These are phyloP conservation scores for Ancistrus triradiatus DNA, from an alignment of 2,113 vertebrate genomes.

Conservation along the genomic window DNA sequence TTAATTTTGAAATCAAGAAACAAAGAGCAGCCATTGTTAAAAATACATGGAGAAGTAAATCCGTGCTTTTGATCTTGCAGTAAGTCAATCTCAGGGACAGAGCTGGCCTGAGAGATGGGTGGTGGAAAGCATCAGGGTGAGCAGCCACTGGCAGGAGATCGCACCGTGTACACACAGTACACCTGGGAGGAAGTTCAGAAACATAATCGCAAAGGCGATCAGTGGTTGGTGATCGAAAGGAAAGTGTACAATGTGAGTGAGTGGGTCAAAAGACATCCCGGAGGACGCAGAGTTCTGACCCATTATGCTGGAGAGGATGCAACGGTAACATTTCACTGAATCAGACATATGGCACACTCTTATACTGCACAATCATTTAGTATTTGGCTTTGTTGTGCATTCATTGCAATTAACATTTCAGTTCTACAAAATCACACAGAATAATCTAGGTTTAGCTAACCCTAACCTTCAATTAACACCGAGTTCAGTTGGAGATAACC, in stretches of 20 bases:
- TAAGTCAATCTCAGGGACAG: not conserved
- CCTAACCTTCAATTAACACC: too few species aligned
- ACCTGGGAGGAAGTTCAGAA: constrained; percentile 90
- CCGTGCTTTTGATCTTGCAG: not conserved
- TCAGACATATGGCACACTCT: too few species aligned
- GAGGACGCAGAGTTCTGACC: constrained; percentile 78
- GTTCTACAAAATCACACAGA: too few species aligned
- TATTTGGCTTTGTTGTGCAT: too few species aligned
- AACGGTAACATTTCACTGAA: constrained; percentile 81
- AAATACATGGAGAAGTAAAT: too few species aligned
- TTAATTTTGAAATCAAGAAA: too few species aligned
- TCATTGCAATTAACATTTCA: too few species aligned
- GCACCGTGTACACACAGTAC: constrained; percentile 48
- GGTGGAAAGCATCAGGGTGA: constrained; percentile 49
- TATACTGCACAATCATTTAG: too few species aligned
- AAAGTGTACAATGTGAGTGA: constrained; percentile 87
- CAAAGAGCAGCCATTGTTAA: too few species aligned
- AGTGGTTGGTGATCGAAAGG: constrained; percentile 90
- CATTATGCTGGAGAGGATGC: constrained; percentile 91
- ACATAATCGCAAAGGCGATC: constrained; percentile 78
- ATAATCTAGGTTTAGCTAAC: too few species aligned
- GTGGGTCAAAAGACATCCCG: constrained; percentile 84
- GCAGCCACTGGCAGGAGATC: constrained; percentile 23
- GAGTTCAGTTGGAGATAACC: too few species aligned
- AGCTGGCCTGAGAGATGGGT: constrained; percentile 44